phyloP scores from a whole-genome alignment of 2,113 vertebrate genomes.

The Silurus asotus region DNA sequence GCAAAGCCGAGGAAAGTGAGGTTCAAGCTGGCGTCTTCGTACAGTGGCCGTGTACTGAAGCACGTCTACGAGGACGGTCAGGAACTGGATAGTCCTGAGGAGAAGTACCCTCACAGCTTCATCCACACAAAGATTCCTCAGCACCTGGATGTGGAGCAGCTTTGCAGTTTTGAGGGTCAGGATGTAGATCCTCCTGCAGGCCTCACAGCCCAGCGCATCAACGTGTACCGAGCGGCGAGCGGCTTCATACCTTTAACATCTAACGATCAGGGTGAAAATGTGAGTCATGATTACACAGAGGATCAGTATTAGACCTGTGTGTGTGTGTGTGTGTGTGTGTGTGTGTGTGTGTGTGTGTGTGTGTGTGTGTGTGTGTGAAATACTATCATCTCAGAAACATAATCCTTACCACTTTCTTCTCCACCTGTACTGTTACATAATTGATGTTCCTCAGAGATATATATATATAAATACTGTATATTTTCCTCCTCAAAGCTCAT shows the following conservation, averaged over 20 bases:
- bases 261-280: constrained; percentile 65
- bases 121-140: constrained; percentile 78
- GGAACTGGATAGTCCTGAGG: constrained; percentile 86
- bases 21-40: constrained; percentile 91
- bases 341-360: neutral
- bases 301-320: neutral
- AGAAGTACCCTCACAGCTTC: constrained; percentile 84
- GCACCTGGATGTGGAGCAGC: constrained; percentile 73
- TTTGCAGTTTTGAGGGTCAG: constrained; percentile 68
- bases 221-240: constrained; percentile 80
- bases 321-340: no score
- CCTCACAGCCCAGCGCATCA: constrained; percentile 87
- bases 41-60: constrained; percentile 91
- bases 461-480: no score
- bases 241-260: constrained; percentile 68
- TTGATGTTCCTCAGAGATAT: neutral
- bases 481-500: neutral
- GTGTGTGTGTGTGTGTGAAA: neutral
- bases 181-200: constrained; percentile 70
- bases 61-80: constrained; percentile 95
- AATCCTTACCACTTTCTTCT: constrained; percentile 1
- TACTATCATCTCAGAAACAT: neutral
- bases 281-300: constrained; percentile 58
- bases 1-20: constrained; percentile 86
- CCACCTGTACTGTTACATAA: constrained; percentile 9